Conservation (phyloP, 1,140 invertebrate genomes). For the Drosophila sproati region DNA sequence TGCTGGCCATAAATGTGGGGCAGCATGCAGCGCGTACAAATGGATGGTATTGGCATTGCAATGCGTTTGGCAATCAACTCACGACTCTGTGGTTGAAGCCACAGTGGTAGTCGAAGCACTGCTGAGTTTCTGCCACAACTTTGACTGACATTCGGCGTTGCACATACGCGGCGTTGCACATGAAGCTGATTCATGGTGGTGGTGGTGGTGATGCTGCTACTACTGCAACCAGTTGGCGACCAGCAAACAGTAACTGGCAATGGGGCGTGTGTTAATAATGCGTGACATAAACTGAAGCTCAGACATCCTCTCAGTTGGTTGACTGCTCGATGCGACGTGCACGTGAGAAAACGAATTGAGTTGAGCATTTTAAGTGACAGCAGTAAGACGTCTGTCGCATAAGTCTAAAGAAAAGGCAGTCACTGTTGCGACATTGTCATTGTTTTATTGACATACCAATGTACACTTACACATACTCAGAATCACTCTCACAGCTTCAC, state of each 20-base stretch:
- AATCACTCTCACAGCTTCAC: background rate
- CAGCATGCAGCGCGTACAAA: constrained; percentile 23
- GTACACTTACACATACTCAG: constrained; percentile 23
- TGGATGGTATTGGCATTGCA: constrained; percentile 55
- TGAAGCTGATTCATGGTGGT: constrained; percentile 10
- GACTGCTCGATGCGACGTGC: constrained; percentile 44
- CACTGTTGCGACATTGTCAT: constrained; percentile 56
- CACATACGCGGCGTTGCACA: constrained; percentile 77
- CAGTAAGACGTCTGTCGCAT: constrained; percentile 14
- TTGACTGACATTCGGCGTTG: constrained; percentile 50
- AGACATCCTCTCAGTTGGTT: constrained; percentile 40
- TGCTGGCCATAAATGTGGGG: constrained; percentile 25
- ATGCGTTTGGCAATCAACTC: constrained; percentile 77
- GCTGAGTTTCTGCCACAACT: constrained; percentile 17
- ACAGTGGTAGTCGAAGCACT: constrained; percentile 13
- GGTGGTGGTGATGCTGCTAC: constrained; percentile 1
- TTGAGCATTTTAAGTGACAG: constrained; percentile 78
- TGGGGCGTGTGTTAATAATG: constrained; percentile 79
- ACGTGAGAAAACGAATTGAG: constrained; percentile 73
- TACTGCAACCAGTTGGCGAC: constrained; percentile 1
- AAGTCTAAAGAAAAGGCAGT: constrained; percentile 41
- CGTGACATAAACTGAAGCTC: constrained; percentile 75
- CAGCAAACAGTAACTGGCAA: constrained; percentile 9
- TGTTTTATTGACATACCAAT: constrained; percentile 58
- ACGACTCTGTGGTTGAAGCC: constrained; percentile 53